Base-by-base conservation (phyloP, 2,888 invertebrate genomes). In the Meliscaeva auricollis region DNA sequence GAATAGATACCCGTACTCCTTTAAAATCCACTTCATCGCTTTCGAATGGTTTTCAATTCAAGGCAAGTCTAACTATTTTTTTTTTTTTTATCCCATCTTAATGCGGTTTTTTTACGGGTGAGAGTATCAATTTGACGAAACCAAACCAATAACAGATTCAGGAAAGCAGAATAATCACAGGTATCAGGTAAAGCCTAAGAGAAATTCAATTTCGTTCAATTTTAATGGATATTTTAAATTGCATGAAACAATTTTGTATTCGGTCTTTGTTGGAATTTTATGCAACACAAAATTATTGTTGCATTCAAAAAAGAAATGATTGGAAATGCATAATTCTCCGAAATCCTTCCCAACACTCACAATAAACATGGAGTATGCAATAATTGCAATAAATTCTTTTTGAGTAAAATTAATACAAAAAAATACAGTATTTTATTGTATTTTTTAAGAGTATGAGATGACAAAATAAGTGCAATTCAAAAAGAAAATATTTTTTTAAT, bases 201-300 rank as follows among this genome's bases (percentile, higher is more conserved):
- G 46, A 79, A 79, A 79, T 73, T 50, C 79, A 73, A 79, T 79
- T 52, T 79, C 30, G 66, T 78, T 41, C 20, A 58, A 58, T n/a
- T 58, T n/a, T n/a, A 54, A 38, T 30, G 44, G 48, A n/a, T n/a
- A n/a, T 56, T 56, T 66, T 38, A 58, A 44, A 48, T 58, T 58
- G 58, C 66, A 58, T n/a, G 30, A 79, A 72, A 73, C 22, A 72
- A 56, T 72, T 72, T 56, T 66, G n/a, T 62, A 13, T n/a, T n/a
- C n/a, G n/a, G n/a, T n/a, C n/a, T n/a, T n/a, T n/a, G n/a, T n/a
- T n/a, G n/a, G n/a, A n/a, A n/a, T n/a, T n/a, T n/a, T n/a, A n/a
- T n/a, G n/a, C n/a, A n/a, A n/a, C n/a, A n/a, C n/a, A n/a, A n/a
- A n/a, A n/a, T n/a, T n/a, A n/a, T n/a, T n/a, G n/a, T n/a, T n/a